phyloP scores from a whole-genome alignment of 2,888 invertebrate species.

The Isotomurus palustris region DNA sequence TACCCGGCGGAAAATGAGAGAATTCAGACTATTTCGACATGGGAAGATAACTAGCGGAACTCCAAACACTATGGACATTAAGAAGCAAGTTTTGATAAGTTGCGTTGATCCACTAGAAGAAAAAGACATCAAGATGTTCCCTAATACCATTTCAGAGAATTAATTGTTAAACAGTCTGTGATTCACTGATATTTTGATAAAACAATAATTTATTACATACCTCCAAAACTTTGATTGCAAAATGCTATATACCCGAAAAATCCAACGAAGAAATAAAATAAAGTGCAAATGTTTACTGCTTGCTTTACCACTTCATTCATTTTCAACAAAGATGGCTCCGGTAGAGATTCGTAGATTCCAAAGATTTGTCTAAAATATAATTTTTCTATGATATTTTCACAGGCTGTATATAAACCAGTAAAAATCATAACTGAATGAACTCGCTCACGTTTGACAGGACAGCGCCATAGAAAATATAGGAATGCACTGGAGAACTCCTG shows the following conservation, averaged over 20 bases:
- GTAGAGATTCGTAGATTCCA: slow-evolving; percentile 86
- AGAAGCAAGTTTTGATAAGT: slow-evolving; percentile 89
- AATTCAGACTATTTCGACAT: slow-evolving; percentile 87
- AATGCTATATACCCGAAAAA: slow-evolving; percentile 91
- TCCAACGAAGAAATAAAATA: slow-evolving; percentile 85
- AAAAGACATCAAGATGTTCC: slow-evolving; percentile 86
- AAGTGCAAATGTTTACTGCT: slow-evolving; percentile 86
- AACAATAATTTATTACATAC: slow-evolving; percentile 50
- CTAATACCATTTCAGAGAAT: slow-evolving; percentile 52
- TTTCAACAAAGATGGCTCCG: slow-evolving; percentile 79
- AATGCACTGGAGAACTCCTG: slow-evolving; percentile 82
- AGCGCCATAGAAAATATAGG: slow-evolving; percentile 96
- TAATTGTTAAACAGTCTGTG: background rate
- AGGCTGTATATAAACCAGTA: slow-evolving; percentile 1
- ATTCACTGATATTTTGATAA: background rate
- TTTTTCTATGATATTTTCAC: too few species aligned
- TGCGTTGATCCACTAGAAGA: slow-evolving; percentile 76
- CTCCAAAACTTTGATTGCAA: slow-evolving; percentile 68
- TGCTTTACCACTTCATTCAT: slow-evolving; percentile 82
- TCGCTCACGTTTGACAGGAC: slow-evolving; percentile 88
- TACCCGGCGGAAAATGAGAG: slow-evolving; percentile 79
- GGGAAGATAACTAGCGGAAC: slow-evolving; percentile 97
- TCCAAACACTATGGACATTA: slow-evolving; percentile 89
- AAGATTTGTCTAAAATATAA: slow-evolving; percentile 67
- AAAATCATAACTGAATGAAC: slow-evolving; percentile 10